Base-by-base conservation (phyloP, 2,113 vertebrate genomes). In the Muntiacus reevesi region DNA sequence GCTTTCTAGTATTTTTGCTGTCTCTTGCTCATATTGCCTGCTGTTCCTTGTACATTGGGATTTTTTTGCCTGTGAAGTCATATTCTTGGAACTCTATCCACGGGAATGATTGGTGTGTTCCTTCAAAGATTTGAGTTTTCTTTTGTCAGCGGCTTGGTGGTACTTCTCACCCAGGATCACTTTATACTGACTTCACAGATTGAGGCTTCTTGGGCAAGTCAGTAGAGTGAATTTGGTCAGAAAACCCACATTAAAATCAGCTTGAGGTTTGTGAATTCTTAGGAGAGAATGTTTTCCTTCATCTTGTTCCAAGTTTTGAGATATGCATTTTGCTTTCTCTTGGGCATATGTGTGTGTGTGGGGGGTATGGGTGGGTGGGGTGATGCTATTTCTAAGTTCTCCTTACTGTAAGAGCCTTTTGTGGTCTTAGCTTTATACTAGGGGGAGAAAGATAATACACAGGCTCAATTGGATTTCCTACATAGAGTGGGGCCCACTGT, bases 211-310 rank as follows among this genome's bases (percentile, higher is more conserved):
- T 91, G 43, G n/a, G 28, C n/a, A 81, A 47, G 47, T 8, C 36
- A 7, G 0, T 79, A 74, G 87, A 83, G 79, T 89, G 55, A 67
- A 52, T 84, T 95, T 95, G 57, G 74, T 92, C 52, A 91, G 62
- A 47, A 95, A 93, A 97, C 12, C 60, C 43, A 88, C 21, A 50
- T 85, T 91, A 82, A 92, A 43, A 96, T 89, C 89, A 95, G 71
- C 36, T 87, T 97, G 64, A 54, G 67, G 40, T 81, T 97, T 97
- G 89, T 85, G 93, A 90, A 91, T 96, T 95, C 74, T 96, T 96
- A 19, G n/a, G 67, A 85, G n/a, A 94, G 67, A 47, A 59, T 50
- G 87, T 91, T 59, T 25, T 28, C 79, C 84, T 95, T 94, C 13
- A 82, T 96, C 52, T 95, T 59, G 12, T 88, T 97, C 85, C 91